A percentile compares a stretch with the other conserved stretches of the same genome.
These are phyloP conservation scores for Empidonax traillii DNA, from an alignment of 2,113 vertebrate species.

Conservation along the genomic window DNA sequence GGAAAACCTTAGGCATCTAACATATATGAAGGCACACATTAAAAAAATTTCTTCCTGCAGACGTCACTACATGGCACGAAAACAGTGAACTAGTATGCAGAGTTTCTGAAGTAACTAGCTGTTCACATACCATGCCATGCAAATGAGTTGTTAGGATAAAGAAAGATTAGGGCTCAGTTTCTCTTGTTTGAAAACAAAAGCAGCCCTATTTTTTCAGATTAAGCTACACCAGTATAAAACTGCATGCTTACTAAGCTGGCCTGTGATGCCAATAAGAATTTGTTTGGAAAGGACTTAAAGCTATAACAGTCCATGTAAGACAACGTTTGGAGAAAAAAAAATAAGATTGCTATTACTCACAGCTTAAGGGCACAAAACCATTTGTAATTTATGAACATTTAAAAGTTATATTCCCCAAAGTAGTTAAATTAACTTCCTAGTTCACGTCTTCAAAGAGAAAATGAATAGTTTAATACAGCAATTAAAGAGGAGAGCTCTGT, in stretches of 20 bases:
- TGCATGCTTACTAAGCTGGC: not conserved
- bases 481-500: constrained; percentile 52
- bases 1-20: not conserved
- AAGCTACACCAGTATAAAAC: not conserved
- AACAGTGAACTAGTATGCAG: not conserved
- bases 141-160: constrained; percentile 12
- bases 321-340: not conserved
- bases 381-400: constrained; percentile 67
- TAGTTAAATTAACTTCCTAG: constrained; percentile 60
- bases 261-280: not conserved
- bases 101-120: not conserved
- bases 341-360: constrained; percentile 21
- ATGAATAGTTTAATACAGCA: constrained; percentile 66
- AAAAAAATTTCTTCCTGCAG: not conserved
- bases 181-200: constrained; percentile 41
- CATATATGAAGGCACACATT: not conserved
- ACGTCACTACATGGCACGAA: not conserved
- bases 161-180: not conserved
- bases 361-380: constrained; percentile 60
- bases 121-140: not conserved
- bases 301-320: constrained; percentile 13
- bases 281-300: constrained; percentile 45
- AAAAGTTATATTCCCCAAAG: constrained; percentile 62
- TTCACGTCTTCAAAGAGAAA: constrained; percentile 59
- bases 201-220: not conserved